These are phyloP conservation scores for Parnassius apollo DNA, from an alignment of 2,888 invertebrate species.

Conservation along the genomic window DNA sequence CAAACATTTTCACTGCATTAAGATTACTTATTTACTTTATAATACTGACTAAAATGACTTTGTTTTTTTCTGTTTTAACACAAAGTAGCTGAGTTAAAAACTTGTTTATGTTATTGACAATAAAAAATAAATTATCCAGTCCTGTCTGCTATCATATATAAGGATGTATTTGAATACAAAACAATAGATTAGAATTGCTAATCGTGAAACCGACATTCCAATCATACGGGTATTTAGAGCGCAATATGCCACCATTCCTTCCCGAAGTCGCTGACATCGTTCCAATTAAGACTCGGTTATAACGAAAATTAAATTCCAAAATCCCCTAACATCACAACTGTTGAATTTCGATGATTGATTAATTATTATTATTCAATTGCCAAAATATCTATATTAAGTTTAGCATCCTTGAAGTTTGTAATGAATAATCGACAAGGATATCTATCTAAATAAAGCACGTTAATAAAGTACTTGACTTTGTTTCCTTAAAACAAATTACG, in stretches of 20 bases:
- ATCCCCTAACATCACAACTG: slow-evolving; percentile 33
- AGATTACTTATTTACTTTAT: no score
- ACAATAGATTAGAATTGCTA: slow-evolving; percentile 55
- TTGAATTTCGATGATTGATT: slow-evolving; percentile 22
- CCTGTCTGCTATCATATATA: slow-evolving; percentile 26
- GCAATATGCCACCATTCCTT: slow-evolving; percentile 48
- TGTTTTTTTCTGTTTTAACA: no score
- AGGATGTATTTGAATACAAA: slow-evolving; percentile 31
- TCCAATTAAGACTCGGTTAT: slow-evolving; percentile 48
- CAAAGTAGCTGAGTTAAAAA: no score
- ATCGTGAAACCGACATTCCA: slow-evolving; percentile 50
- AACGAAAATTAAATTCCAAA: slow-evolving; percentile 31
- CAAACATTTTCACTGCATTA: no score
- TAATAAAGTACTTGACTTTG: no score
- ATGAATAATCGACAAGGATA: no score
- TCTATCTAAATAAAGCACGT: no score
- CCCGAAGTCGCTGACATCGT: slow-evolving; percentile 49
- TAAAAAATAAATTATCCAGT: slow-evolving; percentile 19
- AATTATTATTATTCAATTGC: slow-evolving; percentile 20
- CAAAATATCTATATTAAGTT: slow-evolving; percentile 2
- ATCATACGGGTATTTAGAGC: slow-evolving; percentile 59
- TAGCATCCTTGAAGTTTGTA: slow-evolving; percentile 4
- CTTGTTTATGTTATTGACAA: no score
- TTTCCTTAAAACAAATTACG: no score
- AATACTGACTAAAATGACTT: no score